phyloP scores from a whole-genome alignment of 2,113 vertebrate genomes.

The Trachemys scripta region DNA sequence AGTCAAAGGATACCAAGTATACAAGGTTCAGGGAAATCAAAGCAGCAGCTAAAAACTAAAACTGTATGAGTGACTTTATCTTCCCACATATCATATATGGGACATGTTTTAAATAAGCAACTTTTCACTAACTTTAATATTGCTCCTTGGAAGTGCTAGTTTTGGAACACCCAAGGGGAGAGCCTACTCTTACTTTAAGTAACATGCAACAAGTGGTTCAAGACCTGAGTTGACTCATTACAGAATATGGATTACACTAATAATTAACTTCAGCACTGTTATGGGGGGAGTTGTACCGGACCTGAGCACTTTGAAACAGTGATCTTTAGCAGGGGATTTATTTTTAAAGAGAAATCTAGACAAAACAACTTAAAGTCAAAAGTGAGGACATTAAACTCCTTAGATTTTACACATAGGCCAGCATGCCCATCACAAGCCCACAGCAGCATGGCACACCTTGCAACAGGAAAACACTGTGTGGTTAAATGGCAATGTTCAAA shows the following conservation, averaged over 20 bases:
- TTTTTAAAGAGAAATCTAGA: neutral
- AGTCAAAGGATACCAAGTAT: neutral
- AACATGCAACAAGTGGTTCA: neutral
- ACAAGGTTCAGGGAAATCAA: neutral
- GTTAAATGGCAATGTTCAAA: neutral
- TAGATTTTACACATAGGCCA: neutral
- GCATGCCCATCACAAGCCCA: neutral
- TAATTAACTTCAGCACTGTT: neutral
- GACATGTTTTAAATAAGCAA: neutral
- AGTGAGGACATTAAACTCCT: neutral
- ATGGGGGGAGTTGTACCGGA: neutral
- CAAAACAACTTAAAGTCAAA: neutral
- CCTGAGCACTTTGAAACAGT: neutral
- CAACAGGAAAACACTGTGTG: neutral
- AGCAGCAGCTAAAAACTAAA: neutral
- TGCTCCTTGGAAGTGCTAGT: neutral
- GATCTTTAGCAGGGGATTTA: neutral
- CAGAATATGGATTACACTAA: neutral
- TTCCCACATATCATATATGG: neutral
- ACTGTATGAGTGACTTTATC: neutral
- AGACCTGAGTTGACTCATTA: neutral
- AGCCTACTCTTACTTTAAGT: neutral
- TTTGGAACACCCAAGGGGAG: neutral
- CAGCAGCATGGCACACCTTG: no score
- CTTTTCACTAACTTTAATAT: neutral